Conservation (phyloP, 2,888 invertebrate species). For the Rhodophaea formosa region DNA sequence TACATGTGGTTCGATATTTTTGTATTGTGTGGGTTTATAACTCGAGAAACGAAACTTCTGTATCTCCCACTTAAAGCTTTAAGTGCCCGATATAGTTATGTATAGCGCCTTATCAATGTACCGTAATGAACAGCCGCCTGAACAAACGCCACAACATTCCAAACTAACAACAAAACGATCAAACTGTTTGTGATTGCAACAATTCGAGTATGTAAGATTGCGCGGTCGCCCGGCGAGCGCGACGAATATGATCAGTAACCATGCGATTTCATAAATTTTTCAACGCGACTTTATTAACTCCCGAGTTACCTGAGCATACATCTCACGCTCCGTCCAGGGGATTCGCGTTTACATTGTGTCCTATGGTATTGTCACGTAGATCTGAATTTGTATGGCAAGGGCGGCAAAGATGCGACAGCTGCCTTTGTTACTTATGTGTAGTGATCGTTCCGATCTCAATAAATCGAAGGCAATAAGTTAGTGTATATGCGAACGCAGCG, state of each 20-base stretch:
- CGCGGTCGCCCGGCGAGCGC: slow-evolving; percentile 7
- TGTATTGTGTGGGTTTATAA: slow-evolving; percentile 27
- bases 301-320: not conserved
- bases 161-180: slow-evolving; percentile 47
- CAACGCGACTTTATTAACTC: slow-evolving; percentile 3
- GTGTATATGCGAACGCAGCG: slow-evolving; percentile 27
- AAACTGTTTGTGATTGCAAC: slow-evolving; percentile 33
- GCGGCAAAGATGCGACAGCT: slow-evolving; percentile 3
- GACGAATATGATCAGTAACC: slow-evolving; percentile 12
- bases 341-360: slow-evolving; percentile 20
- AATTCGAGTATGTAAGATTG: slow-evolving; percentile 6
- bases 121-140: slow-evolving; percentile 47
- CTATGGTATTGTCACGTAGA: slow-evolving; percentile 43
- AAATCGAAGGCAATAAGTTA: slow-evolving; percentile 33
- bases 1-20: slow-evolving; percentile 33
- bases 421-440: slow-evolving; percentile 21
- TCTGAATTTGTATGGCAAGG: slow-evolving; percentile 48
- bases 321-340: slow-evolving; percentile 6
- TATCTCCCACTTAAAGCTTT: slow-evolving; percentile 38
- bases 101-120: slow-evolving; percentile 38
- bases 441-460: slow-evolving; percentile 17
- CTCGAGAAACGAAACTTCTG: slow-evolving; percentile 22
- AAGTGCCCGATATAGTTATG: slow-evolving; percentile 43
- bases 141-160: slow-evolving; percentile 67
- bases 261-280: slow-evolving; percentile 9